Evolutionary conservation across 2,888 invertebrate species (phyloP), one percentile per base, ranked within the genome.

Genomic region (Brachypalpus laphriformis): DNA sequence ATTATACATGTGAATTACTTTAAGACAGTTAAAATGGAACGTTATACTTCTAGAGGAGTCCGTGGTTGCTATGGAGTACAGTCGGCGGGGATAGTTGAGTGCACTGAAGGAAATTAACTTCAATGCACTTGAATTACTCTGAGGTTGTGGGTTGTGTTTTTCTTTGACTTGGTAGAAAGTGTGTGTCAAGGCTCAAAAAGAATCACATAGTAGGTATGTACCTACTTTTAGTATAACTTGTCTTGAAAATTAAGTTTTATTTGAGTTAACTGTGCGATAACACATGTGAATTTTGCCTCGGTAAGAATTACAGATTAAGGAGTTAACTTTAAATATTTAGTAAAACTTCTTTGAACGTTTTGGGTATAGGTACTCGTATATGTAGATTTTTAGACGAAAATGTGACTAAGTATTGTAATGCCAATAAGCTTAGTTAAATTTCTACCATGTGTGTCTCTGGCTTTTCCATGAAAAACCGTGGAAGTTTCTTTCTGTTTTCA

Each of bases 61-160:
- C 54, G 47, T 65, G 34, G 34, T 57, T 37, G 42, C 56, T 54
- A n/a, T 28, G n/a, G 11, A 18, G 11, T 9, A 54, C 18, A 54
- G 61, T 54, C 61, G 49, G 54, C 34, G 18, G 22, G 11, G n/a
- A 56, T 22, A 28, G 18, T 28, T 71, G 34, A 28, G 61, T 63
- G 34, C 8, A 14, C 18, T 1, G 31, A 34, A 14, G 57, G 18
- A 76, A 76, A 76, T 70, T 56, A 70, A 40, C 63, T 57, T 31
- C 34, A 76, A 63, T 70, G 63, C 63, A 49, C 47, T 70, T 56
- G 75, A 63, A 68, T 54, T 66, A 47, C 57, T 57, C 22, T 54
- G 47, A 37, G 61, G 51, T 34, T 34, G 14, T 18, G 37, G 25
- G 6, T 34, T 20, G 56, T 31, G 28, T 20, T 18, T 20, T 20